A percentile compares a stretch with the other conserved stretches of the same genome.
phyloP scores from a whole-genome alignment of 1,140 invertebrate genomes.

The Fopius arisanus region DNA sequence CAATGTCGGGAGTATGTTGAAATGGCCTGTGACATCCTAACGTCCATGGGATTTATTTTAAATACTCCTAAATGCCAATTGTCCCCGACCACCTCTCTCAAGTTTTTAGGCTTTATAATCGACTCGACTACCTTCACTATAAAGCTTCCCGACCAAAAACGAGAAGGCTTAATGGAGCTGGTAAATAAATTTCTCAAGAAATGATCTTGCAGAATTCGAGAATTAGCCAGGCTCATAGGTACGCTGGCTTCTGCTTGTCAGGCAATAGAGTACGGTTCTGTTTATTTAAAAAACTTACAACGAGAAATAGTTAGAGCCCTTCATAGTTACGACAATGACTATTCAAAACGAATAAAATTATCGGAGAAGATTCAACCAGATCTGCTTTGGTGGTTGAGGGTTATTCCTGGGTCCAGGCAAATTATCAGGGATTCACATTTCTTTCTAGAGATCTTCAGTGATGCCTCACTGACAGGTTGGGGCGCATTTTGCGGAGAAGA shows the following conservation, averaged over 20 bases:
- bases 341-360: background rate
- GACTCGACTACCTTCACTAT: background rate
- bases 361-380: background rate
- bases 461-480: conserved; percentile 11
- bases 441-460: background rate
- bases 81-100: background rate
- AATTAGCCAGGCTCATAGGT: background rate
- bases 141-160: background rate
- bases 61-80: background rate
- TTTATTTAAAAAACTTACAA: background rate
- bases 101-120: background rate
- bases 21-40: background rate
- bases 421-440: background rate
- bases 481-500: background rate
- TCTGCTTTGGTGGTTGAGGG: background rate
- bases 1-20: background rate
- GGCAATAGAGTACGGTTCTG: background rate
- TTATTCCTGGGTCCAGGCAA: background rate
- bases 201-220: background rate
- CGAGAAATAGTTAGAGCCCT: background rate
- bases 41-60: background rate
- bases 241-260: background rate
- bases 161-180: background rate
- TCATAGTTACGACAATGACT: background rate
- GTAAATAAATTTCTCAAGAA: background rate